Conservation (phyloP, 2,113 vertebrate species). For the Anhinga anhinga region DNA sequence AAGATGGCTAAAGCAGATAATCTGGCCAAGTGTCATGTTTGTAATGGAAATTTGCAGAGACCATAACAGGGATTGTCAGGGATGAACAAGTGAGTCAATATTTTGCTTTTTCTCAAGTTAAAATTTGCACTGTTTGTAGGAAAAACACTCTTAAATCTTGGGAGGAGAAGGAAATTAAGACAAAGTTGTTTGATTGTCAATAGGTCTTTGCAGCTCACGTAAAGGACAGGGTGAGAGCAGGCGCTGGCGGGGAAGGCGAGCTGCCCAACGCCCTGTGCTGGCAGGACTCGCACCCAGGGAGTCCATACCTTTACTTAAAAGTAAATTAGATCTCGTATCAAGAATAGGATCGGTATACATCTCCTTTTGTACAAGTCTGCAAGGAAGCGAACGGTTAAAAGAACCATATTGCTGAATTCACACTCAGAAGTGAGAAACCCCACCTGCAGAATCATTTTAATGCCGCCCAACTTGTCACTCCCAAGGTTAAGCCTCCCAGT, state of each 20-base stretch:
- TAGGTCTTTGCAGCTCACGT: neutral
- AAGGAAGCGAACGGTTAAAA: neutral
- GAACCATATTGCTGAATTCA: neutral
- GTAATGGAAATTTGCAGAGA: neutral
- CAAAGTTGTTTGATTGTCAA: neutral
- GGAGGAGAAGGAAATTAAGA: neutral
- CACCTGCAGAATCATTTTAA: neutral
- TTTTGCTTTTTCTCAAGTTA: neutral
- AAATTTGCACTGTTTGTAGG: neutral
- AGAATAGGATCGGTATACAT: rapidly evolving
- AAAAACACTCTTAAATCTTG: neutral
- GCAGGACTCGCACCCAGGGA: neutral
- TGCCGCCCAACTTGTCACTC: neutral
- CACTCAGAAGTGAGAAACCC: neutral
- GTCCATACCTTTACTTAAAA: neutral
- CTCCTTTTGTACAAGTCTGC: neutral
- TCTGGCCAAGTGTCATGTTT: neutral
- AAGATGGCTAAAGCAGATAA: slow-evolving; percentile 33
- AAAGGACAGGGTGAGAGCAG: neutral
- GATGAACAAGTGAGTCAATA: neutral
- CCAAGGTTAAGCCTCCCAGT: neutral
- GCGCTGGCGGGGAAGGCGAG: neutral
- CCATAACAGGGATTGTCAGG: neutral
- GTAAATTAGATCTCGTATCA: neutral
- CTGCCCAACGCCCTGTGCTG: neutral